phyloP scores from a whole-genome alignment of 2,113 vertebrate genomes.

The Lynx canadensis region DNA sequence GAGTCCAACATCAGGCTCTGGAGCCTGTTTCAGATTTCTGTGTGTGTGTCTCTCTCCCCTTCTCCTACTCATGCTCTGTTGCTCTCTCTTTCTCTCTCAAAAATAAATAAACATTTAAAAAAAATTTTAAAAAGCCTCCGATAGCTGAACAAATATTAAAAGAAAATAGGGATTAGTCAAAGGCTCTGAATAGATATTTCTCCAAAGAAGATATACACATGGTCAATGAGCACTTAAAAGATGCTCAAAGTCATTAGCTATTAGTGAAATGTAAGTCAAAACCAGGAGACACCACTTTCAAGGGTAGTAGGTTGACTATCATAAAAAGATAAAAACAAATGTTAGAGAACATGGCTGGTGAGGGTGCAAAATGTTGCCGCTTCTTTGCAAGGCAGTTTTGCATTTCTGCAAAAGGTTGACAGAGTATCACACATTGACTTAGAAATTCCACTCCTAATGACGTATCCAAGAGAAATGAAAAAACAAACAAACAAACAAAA shows the following conservation, averaged over 20 bases:
- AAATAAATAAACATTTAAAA: too few species aligned
- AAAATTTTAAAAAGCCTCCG: fast-evolving
- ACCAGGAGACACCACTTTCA: too few species aligned
- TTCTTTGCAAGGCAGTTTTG: not conserved
- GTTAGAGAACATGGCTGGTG: not conserved
- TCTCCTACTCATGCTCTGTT: too few species aligned
- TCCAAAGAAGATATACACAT: not conserved
- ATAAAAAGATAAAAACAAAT: not conserved
- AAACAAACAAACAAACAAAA: too few species aligned
- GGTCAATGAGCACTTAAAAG: not conserved
- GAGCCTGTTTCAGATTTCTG: too few species aligned
- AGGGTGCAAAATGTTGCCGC: not conserved
- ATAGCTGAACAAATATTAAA: not conserved
- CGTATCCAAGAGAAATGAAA: not conserved
- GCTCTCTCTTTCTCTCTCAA: too few species aligned
- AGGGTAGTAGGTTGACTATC: not conserved
- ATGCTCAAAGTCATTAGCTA: not conserved
- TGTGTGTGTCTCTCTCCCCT: too few species aligned
- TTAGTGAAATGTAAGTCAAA: not conserved
- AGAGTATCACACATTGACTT: not conserved
- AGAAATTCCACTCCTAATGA: not conserved
- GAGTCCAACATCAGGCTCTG: too few species aligned
- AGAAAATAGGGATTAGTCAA: not conserved
- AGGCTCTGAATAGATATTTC: not conserved
- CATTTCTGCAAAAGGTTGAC: not conserved